Percentiles rank a stretch among this genome's conserved stretches.
Evolutionary conservation across 2,888 invertebrate species (phyloP).

Genomic region (Scelioninae gen. 1): DNA sequence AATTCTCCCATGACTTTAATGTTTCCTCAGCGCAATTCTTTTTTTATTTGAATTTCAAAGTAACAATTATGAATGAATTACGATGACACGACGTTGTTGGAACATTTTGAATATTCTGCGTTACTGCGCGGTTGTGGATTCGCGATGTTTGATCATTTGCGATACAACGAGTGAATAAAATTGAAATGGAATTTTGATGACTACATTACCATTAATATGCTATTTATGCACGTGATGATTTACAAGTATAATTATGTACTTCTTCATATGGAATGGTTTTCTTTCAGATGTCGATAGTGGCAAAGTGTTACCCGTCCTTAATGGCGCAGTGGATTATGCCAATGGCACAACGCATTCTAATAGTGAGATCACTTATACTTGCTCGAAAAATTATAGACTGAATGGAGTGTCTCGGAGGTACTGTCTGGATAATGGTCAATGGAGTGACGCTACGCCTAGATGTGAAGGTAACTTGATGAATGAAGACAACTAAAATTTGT

Average conservation of each 20-base stretch:
- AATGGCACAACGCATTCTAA: conserved; percentile 92
- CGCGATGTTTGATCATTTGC: conserved; percentile 3
- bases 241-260: neutral
- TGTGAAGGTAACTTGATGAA: conserved; percentile 89
- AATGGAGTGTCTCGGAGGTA: conserved; percentile 89
- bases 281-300: conserved; percentile 93
- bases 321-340: conserved; percentile 90
- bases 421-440: conserved; percentile 90
- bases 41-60: conserved; percentile 57
- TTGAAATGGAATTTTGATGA: neutral
- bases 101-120: conserved; percentile 4
- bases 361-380: conserved; percentile 92
- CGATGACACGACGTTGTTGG: conserved; percentile 32
- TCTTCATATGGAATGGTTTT: neutral
- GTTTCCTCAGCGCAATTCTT: conserved; percentile 24
- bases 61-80: conserved; percentile 44
- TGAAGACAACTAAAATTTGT: neutral
- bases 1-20: conserved; percentile 54
- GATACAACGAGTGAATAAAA: neutral
- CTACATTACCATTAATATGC: neutral
- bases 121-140: neutral
- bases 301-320: conserved; percentile 90
- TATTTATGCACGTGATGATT: neutral
- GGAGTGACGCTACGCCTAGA: conserved; percentile 93
- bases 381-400: conserved; percentile 91